Evolutionary conservation across 1,140 invertebrate species (phyloP), one percentile per base, ranked within the genome.

Genomic region (Drosophila arizonae): DNA sequence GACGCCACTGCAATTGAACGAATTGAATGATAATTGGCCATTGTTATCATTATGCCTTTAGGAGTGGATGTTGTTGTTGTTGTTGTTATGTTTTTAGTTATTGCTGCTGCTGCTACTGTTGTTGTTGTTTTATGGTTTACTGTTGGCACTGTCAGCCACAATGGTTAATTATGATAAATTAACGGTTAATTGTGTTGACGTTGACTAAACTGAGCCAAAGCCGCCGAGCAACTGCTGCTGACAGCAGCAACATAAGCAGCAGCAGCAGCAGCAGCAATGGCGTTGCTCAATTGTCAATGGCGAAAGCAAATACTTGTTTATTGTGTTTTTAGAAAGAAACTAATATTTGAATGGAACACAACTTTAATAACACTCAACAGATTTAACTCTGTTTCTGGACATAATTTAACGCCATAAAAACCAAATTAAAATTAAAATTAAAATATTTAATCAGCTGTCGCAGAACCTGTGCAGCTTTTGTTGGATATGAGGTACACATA

Each of bases 161-260:
- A 90, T 89, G 86, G 58, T 89, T 89, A 89, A 89, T 85, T 89
- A 89, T 89, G 86, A 89, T 85, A 81, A 85, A 89, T 89, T 89
- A 89, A 77, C 71, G 63, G 82, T 79, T 85, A 89, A 89, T 89
- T 89, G 81, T 85, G 81, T 89, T 89, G 78, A 89, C 86, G 81
- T 89, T 89, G 72, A 79, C 77, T 82, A 63, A 85, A 74, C 71
- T 67, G 70, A 80, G 68, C 69, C 57, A 73, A 62, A 50, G 54
- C 65, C 76, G 68, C 52, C 70, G 60, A 58, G 36, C 52, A 21
- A 56, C 46, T 66, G 33, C 46, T 46, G 24, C 28, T 58, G 13
- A 30, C 36, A 54, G 15, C 30, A 61, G 15, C 54, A 62, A 17
- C 17, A 17, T 0, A 0, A 17, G 17, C 17, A 17, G 10, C 61